phyloP scores from a whole-genome alignment of 2,113 vertebrate genomes.

The Vulpes ferrilata region DNA sequence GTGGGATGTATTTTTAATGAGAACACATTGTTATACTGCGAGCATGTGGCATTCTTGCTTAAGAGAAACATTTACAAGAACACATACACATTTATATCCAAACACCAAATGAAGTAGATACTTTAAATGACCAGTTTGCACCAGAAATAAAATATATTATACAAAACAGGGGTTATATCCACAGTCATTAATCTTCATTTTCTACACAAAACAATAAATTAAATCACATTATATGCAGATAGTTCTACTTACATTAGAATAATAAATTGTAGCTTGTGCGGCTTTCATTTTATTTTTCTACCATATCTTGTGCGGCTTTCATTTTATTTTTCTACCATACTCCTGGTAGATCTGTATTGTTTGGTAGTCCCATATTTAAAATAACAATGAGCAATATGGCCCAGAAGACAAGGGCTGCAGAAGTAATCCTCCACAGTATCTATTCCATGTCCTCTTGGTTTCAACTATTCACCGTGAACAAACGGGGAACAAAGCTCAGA shows the following conservation, averaged over 20 bases:
- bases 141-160: constrained; percentile 89
- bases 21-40: constrained; percentile 88
- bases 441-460: constrained; percentile 63
- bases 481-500: constrained; percentile 65
- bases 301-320: constrained; percentile 76
- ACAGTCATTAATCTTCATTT: constrained; percentile 89
- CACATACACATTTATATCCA: constrained; percentile 87
- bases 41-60: constrained; percentile 87
- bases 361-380: constrained; percentile 73
- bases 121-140: constrained; percentile 84
- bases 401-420: constrained; percentile 6
- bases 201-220: constrained; percentile 95
- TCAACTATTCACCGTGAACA: constrained; percentile 39
- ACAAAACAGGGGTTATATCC: constrained; percentile 90
- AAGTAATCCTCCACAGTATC: constrained; percentile 56
- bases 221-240: constrained; percentile 96
- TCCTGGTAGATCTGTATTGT: constrained; percentile 58
- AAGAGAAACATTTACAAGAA: constrained; percentile 89
- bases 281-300: constrained; percentile 77
- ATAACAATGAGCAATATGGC: constrained; percentile 58
- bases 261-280: constrained; percentile 84
- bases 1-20: constrained; percentile 88
- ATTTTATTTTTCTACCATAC: constrained; percentile 73
- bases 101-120: constrained; percentile 85
- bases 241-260: constrained; percentile 94